phyloP scores from a whole-genome alignment of 2,797 vertebrate genomes.

The Tokudaia tokunoshimensis region DNA sequence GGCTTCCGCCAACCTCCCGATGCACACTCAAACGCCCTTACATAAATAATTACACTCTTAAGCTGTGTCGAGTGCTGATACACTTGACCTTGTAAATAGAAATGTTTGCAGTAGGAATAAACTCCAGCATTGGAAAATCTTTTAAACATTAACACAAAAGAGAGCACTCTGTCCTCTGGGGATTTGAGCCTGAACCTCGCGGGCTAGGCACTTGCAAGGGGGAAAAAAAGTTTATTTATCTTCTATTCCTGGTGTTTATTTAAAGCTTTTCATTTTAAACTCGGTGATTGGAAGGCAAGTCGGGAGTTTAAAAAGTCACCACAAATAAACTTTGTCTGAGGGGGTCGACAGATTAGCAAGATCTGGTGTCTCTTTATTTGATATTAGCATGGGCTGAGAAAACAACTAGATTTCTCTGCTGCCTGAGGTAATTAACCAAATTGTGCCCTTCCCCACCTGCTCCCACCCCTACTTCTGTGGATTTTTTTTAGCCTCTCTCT shows the following conservation, averaged over 20 bases:
- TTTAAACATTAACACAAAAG: constrained; percentile 95
- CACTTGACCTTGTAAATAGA: constrained; percentile 94
- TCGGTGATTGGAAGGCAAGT: constrained; percentile 88
- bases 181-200: constrained; percentile 89
- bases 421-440: constrained; percentile 86
- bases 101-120: constrained; percentile 94
- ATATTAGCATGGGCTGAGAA: constrained; percentile 84
- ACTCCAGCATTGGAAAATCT: constrained; percentile 93
- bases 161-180: constrained; percentile 90
- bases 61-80: constrained; percentile 91
- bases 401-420: constrained; percentile 84
- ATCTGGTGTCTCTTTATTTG: constrained; percentile 87
- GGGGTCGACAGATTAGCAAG: constrained; percentile 87
- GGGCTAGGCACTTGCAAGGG: constrained; percentile 87
- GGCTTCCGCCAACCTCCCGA: constrained; percentile 92
- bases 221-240: constrained; percentile 90
- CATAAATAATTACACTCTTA: constrained; percentile 92
- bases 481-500: constrained; percentile 68
- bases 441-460: constrained; percentile 67
- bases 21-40: constrained; percentile 92
- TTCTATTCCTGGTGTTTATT: constrained; percentile 92
- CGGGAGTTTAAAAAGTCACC: constrained; percentile 90
- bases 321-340: constrained; percentile 91
- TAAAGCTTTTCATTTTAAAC: constrained; percentile 91
- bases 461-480: constrained; percentile 64